Evolutionary conservation across 2,888 invertebrate genomes (phyloP), one percentile per base, ranked within the genome.

Genomic region (Ashinkailepas kermadecensis): DNA sequence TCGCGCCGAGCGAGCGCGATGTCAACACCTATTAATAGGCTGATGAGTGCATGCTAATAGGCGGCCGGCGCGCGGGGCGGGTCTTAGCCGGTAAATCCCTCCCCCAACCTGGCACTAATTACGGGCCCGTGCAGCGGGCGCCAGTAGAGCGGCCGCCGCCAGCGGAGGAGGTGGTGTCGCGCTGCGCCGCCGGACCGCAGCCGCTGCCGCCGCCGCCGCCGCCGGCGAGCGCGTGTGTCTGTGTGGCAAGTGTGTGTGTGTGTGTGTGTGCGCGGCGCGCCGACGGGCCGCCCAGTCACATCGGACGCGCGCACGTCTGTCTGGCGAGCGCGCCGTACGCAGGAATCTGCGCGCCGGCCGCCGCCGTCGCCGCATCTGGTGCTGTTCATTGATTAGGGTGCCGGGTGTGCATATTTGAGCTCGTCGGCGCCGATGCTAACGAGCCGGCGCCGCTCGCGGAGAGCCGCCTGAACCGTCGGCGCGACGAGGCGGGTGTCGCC

Each of bases 61-160:
- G 70, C 54, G 70, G 54, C 54, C 39, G 39, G 39, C 18, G 25
- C 15, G 70, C 70, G 70, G 70, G 70, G 70, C 70, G 70, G 70
- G 70, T 70, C 70, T 70, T 70, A 70, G 70, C 70, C 15, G 39
- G 70, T 70, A 70, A 70, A 70, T 70, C 70, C 70, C 70, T 70
- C 70, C 70, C 70, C 70, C 70, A 54, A 18, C 39, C 70, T 39
- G 70, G 13, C 39, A 25, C 70, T 70, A 70, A 70, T 70, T 70
- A 70, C 39, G n/a, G 18, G 39, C 70, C 10, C 12, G 11, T 11
- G 59, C 12, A 11, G 12, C 12, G 59, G 12, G 59, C 59, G 59
- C 59, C 59, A 59, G 59, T 59, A 59, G 12, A 15, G 59, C 59
- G 12, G 59, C 59, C 59, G 59, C 59, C 59, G 59, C 59, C 39